Base-by-base conservation (phyloP, 2,797 vertebrate species). In the Tinamus major region DNA sequence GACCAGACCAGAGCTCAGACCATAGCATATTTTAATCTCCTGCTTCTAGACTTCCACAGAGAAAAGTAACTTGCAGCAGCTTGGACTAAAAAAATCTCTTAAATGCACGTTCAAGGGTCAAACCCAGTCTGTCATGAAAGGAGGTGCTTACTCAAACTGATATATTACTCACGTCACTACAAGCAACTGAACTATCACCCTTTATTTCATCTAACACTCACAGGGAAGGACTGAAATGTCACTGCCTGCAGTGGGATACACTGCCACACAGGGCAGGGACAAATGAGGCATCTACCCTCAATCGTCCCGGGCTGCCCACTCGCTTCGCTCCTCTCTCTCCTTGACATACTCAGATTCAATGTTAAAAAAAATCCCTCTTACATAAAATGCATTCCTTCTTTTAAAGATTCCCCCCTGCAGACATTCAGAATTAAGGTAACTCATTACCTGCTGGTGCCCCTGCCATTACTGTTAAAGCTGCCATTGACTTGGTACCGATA, bases 401-500 rank as follows among this genome's bases (percentile, higher is more conserved):
- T 5, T 8, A 70, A 35, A 85, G 17, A 72, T 14, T 8, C 29
- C 69, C 9, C 12, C 23, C n/a, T 64, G 31, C 17, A 84, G 7
- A 15, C 3, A 18, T n/a, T 44, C 67, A 77, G 49, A 53, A 90
- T 23, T 46, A 44, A 44, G 61, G 78, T 76, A 33, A 82, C 42
- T 74, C 74, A 93, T 93, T 98, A 99, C 99, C 99, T 98, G 99
- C 97, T 77, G 99, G 98, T 76, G 98, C 98, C 71, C 98, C 98
- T 2, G 98, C 98, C 98, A 99, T 99, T 26, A 99, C 98, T 31
- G 99, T 99, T 83, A 99, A 98, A 69, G 99, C 99, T 94, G 99
- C 99, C 98, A 99, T 96, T 24, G 99, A 99, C 97, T 99, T 99
- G 96, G 99, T 99, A 98, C 98, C 98, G 59, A 99, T 99, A 95